Percentiles rank a stretch among this genome's conserved stretches.
Conservation (phyloP, 1,140 invertebrate species). For the Drosophila leontia region DNA sequence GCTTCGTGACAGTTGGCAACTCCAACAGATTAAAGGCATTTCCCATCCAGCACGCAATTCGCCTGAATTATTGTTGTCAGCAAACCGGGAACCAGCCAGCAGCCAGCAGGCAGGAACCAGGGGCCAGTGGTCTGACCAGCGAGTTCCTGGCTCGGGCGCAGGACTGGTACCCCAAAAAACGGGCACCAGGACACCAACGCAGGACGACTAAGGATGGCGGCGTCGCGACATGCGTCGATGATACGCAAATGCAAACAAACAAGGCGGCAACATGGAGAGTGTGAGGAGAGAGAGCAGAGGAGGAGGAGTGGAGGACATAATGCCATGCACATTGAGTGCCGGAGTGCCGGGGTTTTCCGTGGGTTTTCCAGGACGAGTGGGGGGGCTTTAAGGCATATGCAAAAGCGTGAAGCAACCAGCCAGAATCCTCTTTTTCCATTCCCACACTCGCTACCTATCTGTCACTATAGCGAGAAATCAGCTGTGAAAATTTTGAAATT, state of each 20-base stretch:
- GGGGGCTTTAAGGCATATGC: conserved; percentile 71
- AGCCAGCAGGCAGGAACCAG: conserved; percentile 1
- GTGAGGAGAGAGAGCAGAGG: background rate
- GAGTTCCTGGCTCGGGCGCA: conserved; percentile 18
- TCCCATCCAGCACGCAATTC: conserved; percentile 78
- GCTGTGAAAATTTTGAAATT: conserved; percentile 85
- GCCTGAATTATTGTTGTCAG: conserved; percentile 81
- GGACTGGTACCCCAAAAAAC: conserved; percentile 26
- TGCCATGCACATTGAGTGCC: conserved; percentile 65
- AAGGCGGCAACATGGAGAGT: conserved; percentile 43
- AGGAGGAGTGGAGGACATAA: conserved; percentile 43
- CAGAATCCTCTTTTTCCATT: conserved; percentile 51
- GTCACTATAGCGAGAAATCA: conserved; percentile 71
- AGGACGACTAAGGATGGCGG: conserved; percentile 55
- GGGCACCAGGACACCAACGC: conserved; percentile 31
- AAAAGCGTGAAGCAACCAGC: conserved; percentile 70
- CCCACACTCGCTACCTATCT: conserved; percentile 35
- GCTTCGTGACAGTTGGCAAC: conserved; percentile 84
- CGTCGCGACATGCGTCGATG: conserved; percentile 81
- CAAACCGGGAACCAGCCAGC: conserved; percentile 48
- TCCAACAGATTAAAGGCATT: conserved; percentile 84
- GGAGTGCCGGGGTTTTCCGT: conserved; percentile 13
- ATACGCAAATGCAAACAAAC: conserved; percentile 83
- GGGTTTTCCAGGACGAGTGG: conserved; percentile 5
- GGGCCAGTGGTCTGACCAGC: conserved; percentile 34